phyloP scores from a whole-genome alignment of 2,888 invertebrate species.

The Isoperla grammatica region DNA sequence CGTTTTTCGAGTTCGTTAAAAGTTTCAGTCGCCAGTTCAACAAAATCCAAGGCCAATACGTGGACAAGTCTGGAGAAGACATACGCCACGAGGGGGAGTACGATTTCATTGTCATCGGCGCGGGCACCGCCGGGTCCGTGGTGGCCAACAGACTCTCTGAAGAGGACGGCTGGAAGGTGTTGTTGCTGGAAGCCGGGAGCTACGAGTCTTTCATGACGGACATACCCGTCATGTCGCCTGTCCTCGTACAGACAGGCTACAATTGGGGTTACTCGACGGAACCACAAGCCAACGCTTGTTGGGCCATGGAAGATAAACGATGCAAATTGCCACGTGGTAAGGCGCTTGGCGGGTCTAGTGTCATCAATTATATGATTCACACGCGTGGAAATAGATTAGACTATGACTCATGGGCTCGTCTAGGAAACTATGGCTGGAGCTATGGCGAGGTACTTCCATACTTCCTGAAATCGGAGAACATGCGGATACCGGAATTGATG shows the following conservation, averaged over 20 bases:
- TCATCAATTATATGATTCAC: slow-evolving; percentile 43
- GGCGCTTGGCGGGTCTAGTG: slow-evolving; percentile 38
- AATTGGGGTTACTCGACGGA: slow-evolving; percentile 38
- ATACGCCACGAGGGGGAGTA: slow-evolving; percentile 41
- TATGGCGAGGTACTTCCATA: slow-evolving; percentile 35
- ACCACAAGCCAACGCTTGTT: slow-evolving; percentile 28
- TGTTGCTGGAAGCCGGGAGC: slow-evolving; percentile 25
- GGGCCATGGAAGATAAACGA: slow-evolving; percentile 29
- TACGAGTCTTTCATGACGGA: slow-evolving; percentile 40
- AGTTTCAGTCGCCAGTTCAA: too few species aligned
- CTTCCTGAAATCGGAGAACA: slow-evolving; percentile 35
- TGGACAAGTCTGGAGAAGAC: too few species aligned
- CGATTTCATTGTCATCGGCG: slow-evolving; percentile 54
- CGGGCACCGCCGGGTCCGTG: slow-evolving; percentile 52
- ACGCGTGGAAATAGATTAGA: slow-evolving; percentile 41
- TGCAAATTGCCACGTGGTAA: slow-evolving; percentile 26
- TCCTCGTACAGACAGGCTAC: slow-evolving; percentile 28
- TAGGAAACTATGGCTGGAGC: slow-evolving; percentile 30
- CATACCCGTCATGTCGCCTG: slow-evolving; percentile 38
- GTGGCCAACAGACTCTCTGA: slow-evolving; percentile 65
- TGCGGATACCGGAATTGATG: slow-evolving; percentile 36
- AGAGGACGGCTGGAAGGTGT: slow-evolving; percentile 48
- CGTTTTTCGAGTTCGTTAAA: too few species aligned
- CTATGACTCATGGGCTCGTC: slow-evolving; percentile 41
- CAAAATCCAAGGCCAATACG: too few species aligned